phyloP scores from a whole-genome alignment of 2,113 vertebrate species.

The Gopherus flavomarginatus region DNA sequence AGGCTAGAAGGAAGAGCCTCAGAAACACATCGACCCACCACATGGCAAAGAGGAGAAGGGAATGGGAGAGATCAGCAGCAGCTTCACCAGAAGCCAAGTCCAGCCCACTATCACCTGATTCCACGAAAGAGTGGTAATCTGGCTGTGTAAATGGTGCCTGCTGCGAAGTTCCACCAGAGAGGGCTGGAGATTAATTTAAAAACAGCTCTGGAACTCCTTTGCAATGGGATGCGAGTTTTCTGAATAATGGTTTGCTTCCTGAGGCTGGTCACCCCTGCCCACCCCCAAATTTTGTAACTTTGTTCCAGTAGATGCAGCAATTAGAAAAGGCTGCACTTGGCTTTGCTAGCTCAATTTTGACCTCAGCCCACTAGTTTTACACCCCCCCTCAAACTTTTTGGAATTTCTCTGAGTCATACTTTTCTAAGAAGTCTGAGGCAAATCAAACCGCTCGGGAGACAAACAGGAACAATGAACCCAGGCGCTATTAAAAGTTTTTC shows the following conservation, averaged over 20 bases:
- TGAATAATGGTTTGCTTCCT: not conserved
- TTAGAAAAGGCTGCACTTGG: not conserved
- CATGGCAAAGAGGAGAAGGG: not conserved
- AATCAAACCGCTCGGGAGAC: not conserved
- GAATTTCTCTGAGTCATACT: too few relatives aligned
- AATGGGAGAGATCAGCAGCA: accelerated
- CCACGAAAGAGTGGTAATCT: too few relatives aligned
- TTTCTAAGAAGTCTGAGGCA: not conserved
- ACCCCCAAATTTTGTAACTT: too few relatives aligned
- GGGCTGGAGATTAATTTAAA: not conserved
- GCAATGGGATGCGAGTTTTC: not conserved
- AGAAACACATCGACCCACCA: not conserved
- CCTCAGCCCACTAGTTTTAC: not conserved
- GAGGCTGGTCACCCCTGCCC: too few relatives aligned
- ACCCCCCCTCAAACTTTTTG: not conserved
- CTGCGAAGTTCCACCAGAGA: too few relatives aligned
- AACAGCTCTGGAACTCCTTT: not conserved
- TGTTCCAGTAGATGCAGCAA: not conserved
- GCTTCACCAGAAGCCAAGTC: accelerated
- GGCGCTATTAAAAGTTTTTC: not conserved
- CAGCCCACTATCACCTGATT: not conserved
- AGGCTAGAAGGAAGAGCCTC: not conserved
- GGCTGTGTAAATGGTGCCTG: too few relatives aligned
- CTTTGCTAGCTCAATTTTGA: not conserved
- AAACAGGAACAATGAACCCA: not conserved